Evolutionary conservation across 1,140 invertebrate genomes (phyloP), one percentile per base, ranked within the genome.

Genomic region (Drosophila malerkotliana): DNA sequence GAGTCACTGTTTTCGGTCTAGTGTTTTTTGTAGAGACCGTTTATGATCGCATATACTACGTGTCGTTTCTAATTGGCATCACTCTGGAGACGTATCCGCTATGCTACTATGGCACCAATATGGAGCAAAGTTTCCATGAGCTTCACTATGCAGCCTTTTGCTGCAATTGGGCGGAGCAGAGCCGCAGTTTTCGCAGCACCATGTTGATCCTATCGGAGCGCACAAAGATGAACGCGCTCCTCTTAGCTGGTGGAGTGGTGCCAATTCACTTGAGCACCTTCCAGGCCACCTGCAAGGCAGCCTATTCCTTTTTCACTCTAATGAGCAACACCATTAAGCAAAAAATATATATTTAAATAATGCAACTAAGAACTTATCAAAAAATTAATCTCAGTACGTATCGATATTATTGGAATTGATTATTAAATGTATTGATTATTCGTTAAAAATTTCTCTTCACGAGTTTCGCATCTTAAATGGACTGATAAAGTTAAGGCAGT

Each of bases 151-250:
- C 83, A 0, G 55, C 75, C 0, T 91, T 77, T 24, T 54, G 51
- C 39, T 84, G 90, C 57, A 91, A 91, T 48, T 91, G 90, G 90
- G 59, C 72, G 5, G 69, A 77, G 26, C 90, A 91, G 32, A 89
- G 64, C 9, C 24, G 39, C 0, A 15, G 5, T 8, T 91, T 73
- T 51, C 71, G 76, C 1, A 53, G 52, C 2, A 63, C 55, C 47
- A 62, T 79, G 39, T 14, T 90, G n/a, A 63, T 91, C 28, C 66
- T 91, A 12, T 53, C 53, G 0, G 73, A 91, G 44, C 76, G 84
- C 3, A 89, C 81, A 0, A 51, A 81, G 48, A 15, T 47, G 4
- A 10, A 8, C 9, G 72, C 61, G 10, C 37, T 26, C 5, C 51
- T 72, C 6, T 7, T 79, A 2, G 89, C 89, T 12, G 89, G 89